Percentiles rank a stretch among this genome's conserved stretches.
These are phyloP conservation scores for Acomys russatus DNA, from an alignment of 2,797 vertebrate species.

Conservation along the genomic window DNA sequence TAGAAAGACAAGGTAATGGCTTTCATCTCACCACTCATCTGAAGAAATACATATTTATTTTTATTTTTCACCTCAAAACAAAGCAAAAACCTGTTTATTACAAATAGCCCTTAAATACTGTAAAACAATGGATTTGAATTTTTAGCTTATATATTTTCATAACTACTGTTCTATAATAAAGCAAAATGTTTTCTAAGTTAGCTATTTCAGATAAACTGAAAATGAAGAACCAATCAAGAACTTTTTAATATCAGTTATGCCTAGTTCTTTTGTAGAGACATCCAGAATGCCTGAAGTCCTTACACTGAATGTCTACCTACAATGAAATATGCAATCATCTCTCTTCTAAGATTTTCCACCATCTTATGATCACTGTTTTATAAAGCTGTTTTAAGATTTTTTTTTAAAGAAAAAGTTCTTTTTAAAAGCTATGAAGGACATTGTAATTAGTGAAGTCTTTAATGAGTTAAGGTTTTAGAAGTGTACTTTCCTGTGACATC, in stretches of 20 bases:
- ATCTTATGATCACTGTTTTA: neutral
- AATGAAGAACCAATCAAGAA: neutral
- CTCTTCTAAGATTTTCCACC: neutral
- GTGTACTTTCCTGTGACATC: constrained; percentile 34
- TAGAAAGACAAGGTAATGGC: too few species aligned
- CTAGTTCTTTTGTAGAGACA: neutral
- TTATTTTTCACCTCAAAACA: neutral
- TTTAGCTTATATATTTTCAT: neutral
- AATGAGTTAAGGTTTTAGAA: constrained; percentile 54
- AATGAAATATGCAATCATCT: neutral
- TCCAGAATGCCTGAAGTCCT: neutral
- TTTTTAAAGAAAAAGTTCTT: constrained; percentile 8
- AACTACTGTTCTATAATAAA: neutral
- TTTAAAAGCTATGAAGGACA: constrained; percentile 61
- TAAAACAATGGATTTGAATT: neutral
- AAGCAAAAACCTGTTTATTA: neutral
- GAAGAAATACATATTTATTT: too few species aligned
- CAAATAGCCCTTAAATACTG: neutral
- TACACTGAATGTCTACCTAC: neutral
- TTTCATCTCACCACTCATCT: too few species aligned
- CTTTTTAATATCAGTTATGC: neutral
- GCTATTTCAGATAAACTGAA: neutral
- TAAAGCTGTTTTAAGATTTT: neutral
- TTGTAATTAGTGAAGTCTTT: constrained; percentile 63
- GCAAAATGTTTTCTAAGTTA: neutral